These are phyloP conservation scores for Premnoplex brunnescens DNA, from an alignment of 2,797 vertebrate genomes.

Conservation along the genomic window DNA sequence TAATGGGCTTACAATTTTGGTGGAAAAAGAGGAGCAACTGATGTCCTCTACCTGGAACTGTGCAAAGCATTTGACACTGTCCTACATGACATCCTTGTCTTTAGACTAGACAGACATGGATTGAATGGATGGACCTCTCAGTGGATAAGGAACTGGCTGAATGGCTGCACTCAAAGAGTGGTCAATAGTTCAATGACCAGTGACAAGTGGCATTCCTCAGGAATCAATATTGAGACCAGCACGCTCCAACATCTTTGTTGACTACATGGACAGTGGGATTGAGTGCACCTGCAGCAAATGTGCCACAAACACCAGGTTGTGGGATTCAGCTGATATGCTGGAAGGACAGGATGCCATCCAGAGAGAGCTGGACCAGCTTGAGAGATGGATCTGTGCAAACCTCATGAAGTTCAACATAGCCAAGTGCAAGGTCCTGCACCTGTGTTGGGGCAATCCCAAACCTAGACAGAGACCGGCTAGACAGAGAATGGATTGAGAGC, in stretches of 20 bases:
- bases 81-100: not conserved
- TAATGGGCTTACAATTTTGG: not conserved
- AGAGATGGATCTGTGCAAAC: not conserved
- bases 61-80: not conserved
- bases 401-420: rapidly evolving
- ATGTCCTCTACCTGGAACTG: not conserved
- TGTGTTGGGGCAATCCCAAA: not conserved
- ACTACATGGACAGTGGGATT: not conserved
- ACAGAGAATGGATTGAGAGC: not conserved
- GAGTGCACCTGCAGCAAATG: not conserved
- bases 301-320: not conserved
- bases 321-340: rapidly evolving
- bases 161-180: not conserved
- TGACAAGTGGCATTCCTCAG: not conserved
- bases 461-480: not conserved
- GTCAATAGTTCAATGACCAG: not conserved
- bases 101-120: not conserved
- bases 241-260: not conserved
- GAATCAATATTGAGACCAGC: rapidly evolving
- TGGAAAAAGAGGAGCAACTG: not conserved
- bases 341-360: not conserved
- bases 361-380: not conserved
- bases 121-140: not conserved
- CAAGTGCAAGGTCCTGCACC: rapidly evolving
- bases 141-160: not conserved